Percentiles rank a stretch among this genome's conserved stretches.
Conservation (phyloP, 2,113 vertebrate species). For the Plotosus lineatus region DNA sequence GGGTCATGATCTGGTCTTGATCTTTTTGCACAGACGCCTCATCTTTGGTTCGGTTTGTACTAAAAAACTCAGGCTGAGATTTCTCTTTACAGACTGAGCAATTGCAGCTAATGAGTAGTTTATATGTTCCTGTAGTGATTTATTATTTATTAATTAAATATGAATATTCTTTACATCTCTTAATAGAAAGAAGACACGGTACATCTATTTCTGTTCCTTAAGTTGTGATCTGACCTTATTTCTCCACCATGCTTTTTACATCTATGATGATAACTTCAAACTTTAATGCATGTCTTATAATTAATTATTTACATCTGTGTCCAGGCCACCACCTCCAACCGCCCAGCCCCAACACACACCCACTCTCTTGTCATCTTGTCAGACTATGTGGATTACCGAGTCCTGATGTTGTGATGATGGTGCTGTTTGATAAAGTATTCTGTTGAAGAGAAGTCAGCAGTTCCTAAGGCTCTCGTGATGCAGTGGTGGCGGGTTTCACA, state of each 20-base stretch:
- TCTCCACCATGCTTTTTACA: neutral
- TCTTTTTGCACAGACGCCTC: too few species aligned
- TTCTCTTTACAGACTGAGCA: too few species aligned
- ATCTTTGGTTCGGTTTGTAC: too few species aligned
- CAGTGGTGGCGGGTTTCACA: neutral
- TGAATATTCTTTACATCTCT: neutral
- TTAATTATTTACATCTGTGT: slow-evolving; percentile 38
- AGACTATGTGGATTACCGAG: neutral
- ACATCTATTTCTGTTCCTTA: neutral
- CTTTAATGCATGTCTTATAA: slow-evolving; percentile 30
- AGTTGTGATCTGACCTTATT: neutral
- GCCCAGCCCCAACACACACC: too few species aligned
- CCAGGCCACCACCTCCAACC: too few species aligned
- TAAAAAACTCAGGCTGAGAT: too few species aligned
- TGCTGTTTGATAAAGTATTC: slow-evolving; percentile 35
- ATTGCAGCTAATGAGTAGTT: too few species aligned
- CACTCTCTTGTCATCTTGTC: neutral
- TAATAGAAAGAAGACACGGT: neutral
- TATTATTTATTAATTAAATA: neutral
- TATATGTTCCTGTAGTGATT: too few species aligned
- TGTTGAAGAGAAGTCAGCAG: neutral
- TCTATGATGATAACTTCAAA: slow-evolving; percentile 2
- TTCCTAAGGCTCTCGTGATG: slow-evolving; percentile 8
- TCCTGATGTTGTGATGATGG: slow-evolving; percentile 1
- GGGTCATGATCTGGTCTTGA: too few species aligned